Evolutionary conservation across 30 jellyfish, hydroid and myxozoan species (phyloP).

Genomic region (Cassiopea xamachana): DNA sequence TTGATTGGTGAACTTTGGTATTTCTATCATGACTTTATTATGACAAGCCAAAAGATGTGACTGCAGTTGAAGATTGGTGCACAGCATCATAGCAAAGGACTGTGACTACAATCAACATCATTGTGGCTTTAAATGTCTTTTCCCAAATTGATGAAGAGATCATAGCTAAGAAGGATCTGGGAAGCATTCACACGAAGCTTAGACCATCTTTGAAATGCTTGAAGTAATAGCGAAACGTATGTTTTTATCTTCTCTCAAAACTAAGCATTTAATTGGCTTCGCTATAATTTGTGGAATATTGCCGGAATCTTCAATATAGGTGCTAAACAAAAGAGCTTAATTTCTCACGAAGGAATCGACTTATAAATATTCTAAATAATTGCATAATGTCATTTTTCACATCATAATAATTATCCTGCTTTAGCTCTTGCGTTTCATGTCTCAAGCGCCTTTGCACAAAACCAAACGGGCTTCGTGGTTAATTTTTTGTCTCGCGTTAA

Average conservation of each 20-base stretch:
- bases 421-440: neutral
- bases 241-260: conserved; percentile 32
- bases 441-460: neutral
- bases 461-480: conserved; percentile 18
- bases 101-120: neutral
- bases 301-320: conserved; percentile 47
- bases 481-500: neutral
- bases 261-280: conserved; percentile 54
- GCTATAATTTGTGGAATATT: conserved; percentile 45
- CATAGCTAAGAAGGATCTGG: conserved; percentile 50
- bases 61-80: neutral
- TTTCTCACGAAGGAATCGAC: conserved; percentile 57
- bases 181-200: conserved; percentile 62
- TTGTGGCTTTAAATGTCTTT: conserved; percentile 14
- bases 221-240: conserved; percentile 31
- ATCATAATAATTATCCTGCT: conserved; percentile 40
- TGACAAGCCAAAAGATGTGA: neutral
- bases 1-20: neutral
- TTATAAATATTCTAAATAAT: conserved; percentile 22
- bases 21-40: neutral
- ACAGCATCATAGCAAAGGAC: neutral
- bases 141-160: conserved; percentile 28
- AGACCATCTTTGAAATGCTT: conserved; percentile 6
- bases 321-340: conserved; percentile 34
- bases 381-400: conserved; percentile 32